phyloP scores from a whole-genome alignment of 1,140 invertebrate species.

The Acromyrmex charruanus region DNA sequence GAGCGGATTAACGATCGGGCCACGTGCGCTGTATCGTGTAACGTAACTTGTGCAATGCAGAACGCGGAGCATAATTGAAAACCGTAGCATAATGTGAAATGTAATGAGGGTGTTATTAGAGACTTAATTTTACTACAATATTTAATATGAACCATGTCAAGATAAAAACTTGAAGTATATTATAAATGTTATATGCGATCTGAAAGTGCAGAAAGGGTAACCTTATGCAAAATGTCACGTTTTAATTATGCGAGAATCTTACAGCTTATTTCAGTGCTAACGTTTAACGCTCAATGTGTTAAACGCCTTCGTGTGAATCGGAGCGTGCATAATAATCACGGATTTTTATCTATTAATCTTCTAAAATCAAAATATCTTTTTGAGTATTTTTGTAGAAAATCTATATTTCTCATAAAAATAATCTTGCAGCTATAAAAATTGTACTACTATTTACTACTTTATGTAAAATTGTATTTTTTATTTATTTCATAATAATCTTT shows the following conservation, averaged over 20 bases:
- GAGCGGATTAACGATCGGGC: constrained; percentile 26
- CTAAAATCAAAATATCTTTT: background rate
- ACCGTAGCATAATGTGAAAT: background rate
- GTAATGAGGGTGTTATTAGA: background rate
- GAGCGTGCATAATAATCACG: constrained; percentile 1
- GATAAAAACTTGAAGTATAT: background rate
- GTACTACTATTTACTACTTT: background rate
- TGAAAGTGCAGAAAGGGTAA: constrained; percentile 10
- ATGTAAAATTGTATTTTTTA: background rate
- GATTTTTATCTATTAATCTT: background rate
- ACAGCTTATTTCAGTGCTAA: background rate
- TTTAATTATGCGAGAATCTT: constrained; percentile 40
- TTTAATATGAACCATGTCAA: background rate
- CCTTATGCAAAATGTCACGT: constrained; percentile 6
- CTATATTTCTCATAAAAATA: background rate
- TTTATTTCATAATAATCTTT: background rate
- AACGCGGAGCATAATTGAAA: constrained; percentile 1
- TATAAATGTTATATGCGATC: background rate
- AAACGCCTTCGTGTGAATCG: background rate
- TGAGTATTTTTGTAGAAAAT: background rate
- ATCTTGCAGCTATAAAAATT: background rate
- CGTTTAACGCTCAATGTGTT: constrained; percentile 1
- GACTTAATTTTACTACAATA: background rate
- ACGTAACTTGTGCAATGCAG: constrained; percentile 5
- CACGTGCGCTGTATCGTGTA: constrained; percentile 20